Percentiles rank a stretch among this genome's conserved stretches.
These are phyloP conservation scores for Parascotia fuliginaria DNA, from an alignment of 2,888 invertebrate genomes.

Conservation along the genomic window DNA sequence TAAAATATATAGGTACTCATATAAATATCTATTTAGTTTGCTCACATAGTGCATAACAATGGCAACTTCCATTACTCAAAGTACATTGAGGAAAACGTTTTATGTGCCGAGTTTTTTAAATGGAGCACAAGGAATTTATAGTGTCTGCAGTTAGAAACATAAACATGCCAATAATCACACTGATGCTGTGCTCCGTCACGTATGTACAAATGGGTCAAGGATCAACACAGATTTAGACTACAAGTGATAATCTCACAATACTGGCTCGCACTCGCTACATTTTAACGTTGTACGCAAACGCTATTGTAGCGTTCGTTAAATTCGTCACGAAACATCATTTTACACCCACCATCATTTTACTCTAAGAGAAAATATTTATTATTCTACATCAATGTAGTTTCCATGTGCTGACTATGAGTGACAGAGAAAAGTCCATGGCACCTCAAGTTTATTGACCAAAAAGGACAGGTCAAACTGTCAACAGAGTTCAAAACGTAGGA, in stretches of 20 bases:
- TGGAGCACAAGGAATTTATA: conserved; percentile 40
- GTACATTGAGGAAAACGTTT: conserved; percentile 27
- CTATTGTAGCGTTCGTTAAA: background rate
- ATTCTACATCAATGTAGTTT: background rate
- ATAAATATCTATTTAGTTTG: conserved; percentile 12
- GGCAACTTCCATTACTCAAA: conserved; percentile 12
- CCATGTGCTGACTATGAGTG: background rate
- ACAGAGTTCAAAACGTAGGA: conserved; percentile 43
- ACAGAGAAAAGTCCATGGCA: conserved; percentile 11
- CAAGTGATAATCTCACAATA: conserved; percentile 28
- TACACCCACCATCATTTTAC: no score
- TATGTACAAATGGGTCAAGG: conserved; percentile 60
- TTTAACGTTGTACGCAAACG: background rate
- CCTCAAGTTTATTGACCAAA: conserved; percentile 47
- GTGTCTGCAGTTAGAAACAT: conserved; percentile 42
- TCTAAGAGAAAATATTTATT: background rate
- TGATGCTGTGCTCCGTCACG: conserved; percentile 41
- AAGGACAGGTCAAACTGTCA: conserved; percentile 51
- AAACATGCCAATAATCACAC: conserved; percentile 54
- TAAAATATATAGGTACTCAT: background rate
- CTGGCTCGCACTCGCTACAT: conserved; percentile 10
- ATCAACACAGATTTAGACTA: conserved; percentile 46
- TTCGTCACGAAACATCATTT: background rate
- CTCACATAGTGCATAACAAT: conserved; percentile 11
- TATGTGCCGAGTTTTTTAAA: conserved; percentile 24